Conservation (phyloP, 2,797 vertebrate species). For the Basileuterus tristriatus region DNA sequence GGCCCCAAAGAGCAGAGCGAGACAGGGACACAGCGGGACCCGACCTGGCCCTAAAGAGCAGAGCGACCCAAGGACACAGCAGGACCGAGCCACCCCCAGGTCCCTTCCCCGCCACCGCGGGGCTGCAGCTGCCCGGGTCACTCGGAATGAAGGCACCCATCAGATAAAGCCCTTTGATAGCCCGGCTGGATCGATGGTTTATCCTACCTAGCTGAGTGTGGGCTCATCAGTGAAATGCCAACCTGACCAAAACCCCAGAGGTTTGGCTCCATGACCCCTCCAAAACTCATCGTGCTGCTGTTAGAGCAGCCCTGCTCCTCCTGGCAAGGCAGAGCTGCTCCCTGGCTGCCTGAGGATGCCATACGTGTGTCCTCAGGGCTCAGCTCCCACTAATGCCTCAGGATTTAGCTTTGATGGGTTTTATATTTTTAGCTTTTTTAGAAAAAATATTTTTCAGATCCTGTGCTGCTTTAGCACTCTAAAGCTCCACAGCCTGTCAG, state of each 20-base stretch:
- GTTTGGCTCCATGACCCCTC: neutral
- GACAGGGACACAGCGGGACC: too few relatives aligned
- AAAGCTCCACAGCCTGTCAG: fast-evolving
- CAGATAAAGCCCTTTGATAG: neutral
- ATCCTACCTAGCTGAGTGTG: fast-evolving
- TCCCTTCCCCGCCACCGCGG: neutral
- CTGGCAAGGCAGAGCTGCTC: neutral
- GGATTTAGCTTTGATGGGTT: neutral
- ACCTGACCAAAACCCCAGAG: neutral
- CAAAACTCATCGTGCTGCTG: neutral
- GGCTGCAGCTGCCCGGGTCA: neutral
- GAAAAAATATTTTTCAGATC: neutral
- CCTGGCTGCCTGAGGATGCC: neutral
- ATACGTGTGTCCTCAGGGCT: neutral
- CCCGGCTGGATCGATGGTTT: neutral
- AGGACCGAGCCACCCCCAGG: neutral
- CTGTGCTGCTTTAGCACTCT: neutral
- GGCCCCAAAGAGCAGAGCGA: too few relatives aligned
- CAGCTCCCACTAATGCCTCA: neutral
- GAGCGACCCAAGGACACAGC: too few relatives aligned
- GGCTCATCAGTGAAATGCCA: neutral
- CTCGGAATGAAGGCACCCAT: neutral
- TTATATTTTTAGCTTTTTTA: neutral
- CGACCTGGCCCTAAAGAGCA: too few relatives aligned
- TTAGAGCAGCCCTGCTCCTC: constrained; percentile 12